Evolutionary conservation across 2,888 invertebrate species (phyloP), one percentile per base, ranked within the genome.

Genomic region (Oxycera nigricornis): DNA sequence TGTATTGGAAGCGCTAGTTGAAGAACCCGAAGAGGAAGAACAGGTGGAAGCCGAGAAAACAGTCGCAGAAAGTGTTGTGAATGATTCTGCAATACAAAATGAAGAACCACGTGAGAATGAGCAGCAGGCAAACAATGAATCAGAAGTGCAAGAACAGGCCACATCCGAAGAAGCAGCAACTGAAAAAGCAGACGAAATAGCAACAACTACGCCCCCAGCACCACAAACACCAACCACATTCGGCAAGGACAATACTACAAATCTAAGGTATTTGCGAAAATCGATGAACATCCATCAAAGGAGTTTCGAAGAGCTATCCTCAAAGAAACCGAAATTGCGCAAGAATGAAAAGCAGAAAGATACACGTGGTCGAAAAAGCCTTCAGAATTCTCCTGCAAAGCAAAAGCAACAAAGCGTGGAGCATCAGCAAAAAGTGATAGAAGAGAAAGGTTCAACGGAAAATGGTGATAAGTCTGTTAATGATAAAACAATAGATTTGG

Each of bases 221-320:
- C 61, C 9, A 6, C 24, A 35, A 46, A 79, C 78, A 28, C 80
- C 80, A n/a, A 82, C 81, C 28, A 81, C 81, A 3, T 81, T 78
- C 73, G 81, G 81, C 0, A 79, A 79, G 1, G 79, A 80, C 20
- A 82, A 82, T 75, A 77, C 77, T 31, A 79, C 80, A 4, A 79
- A 78, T 7, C 77, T 80, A 67, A 76, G 80, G 20, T 79, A 80
- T 75, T 67, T 82, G 39, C 79, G 81, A 1, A 81, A 80, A 75
- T 82, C 82, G 7, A 70, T 81, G 52, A 81, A 81, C 62, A 75
- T 78, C 1, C 75, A 78, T 6, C 78, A 79, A 24, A 77, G 74
- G 14, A 77, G 72, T 17, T 76, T 78, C 2, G 73, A 62, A 17
- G 79, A 78, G 17, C 76, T 76, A 2, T 74, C 78, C 39, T 65